Evolutionary conservation across 2,888 invertebrate species (phyloP).

Genomic region (Hypselothyrea guttata): DNA sequence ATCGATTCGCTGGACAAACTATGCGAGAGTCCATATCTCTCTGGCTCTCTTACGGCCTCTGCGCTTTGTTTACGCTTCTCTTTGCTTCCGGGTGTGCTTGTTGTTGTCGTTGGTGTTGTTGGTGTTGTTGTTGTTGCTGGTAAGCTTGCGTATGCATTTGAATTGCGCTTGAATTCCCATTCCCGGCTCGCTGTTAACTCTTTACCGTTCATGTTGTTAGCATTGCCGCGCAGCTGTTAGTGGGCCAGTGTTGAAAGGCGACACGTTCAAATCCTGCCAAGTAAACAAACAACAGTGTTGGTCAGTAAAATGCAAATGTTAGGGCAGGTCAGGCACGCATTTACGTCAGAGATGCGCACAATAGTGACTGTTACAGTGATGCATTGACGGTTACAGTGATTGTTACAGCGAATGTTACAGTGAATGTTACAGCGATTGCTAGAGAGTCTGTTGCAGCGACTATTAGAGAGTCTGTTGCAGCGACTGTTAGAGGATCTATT

Average conservation of each 20-base stretch:
- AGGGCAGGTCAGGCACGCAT: constrained; percentile 21
- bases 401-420: neutral
- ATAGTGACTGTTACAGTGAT: neutral
- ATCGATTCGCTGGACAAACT: constrained; percentile 80
- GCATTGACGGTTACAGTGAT: neutral
- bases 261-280: constrained; percentile 28
- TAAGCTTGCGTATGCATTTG: constrained; percentile 68
- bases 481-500: too few species aligned
- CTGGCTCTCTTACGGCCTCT: constrained; percentile 39
- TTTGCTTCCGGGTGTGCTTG: constrained; percentile 1
- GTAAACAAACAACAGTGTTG: constrained; percentile 26
- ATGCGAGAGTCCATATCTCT: constrained; percentile 73
- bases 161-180: constrained; percentile 67
- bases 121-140: constrained; percentile 42
- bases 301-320: constrained; percentile 8
- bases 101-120: constrained; percentile 17
- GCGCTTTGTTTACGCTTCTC: constrained; percentile 7
- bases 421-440: constrained; percentile 4
- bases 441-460: too few species aligned
- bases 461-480: too few species aligned
- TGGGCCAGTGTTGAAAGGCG: constrained; percentile 37
- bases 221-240: constrained; percentile 43
- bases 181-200: constrained; percentile 61
- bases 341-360: constrained; percentile 16
- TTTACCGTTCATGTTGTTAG: constrained; percentile 56